Evolutionary conservation across 2,888 invertebrate genomes (phyloP).

Genomic region (Steinernema hermaphroditum): DNA sequence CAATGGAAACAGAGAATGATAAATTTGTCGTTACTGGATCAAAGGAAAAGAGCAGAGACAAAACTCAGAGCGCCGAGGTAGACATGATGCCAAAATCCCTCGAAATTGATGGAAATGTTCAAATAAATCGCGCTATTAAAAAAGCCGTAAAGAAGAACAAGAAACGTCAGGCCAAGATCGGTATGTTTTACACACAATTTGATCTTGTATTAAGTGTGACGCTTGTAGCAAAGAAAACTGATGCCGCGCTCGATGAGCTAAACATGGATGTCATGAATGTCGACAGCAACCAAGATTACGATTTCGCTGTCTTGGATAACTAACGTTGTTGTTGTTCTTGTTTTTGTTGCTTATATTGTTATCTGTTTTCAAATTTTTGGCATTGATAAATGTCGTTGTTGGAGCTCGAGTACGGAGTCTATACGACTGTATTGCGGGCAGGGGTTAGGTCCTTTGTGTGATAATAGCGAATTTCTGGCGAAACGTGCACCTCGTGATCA

Average conservation of each 20-base stretch:
- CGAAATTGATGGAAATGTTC: conserved; percentile 57
- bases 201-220: neutral
- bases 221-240: conserved; percentile 6
- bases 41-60: conserved; percentile 4
- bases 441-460: too few species aligned
- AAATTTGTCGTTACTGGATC: conserved; percentile 20
- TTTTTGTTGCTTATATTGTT: conserved; percentile 24
- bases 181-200: conserved; percentile 28
- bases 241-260: conserved; percentile 3
- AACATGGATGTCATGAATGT: conserved; percentile 26
- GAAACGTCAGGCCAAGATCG: conserved; percentile 51
- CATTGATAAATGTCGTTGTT: neutral
- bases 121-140: conserved; percentile 55
- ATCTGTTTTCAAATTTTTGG: neutral
- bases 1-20: conserved; percentile 45
- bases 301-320: conserved; percentile 21
- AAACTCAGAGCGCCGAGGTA: neutral
- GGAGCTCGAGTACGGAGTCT: neutral
- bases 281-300: neutral
- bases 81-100: conserved; percentile 48
- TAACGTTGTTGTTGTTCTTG: neutral
- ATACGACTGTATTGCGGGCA: too few species aligned
- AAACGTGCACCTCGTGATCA: too few species aligned
- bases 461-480: too few species aligned
- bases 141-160: conserved; percentile 60